These are phyloP conservation scores for Blennius ocellaris DNA, from an alignment of 2,113 vertebrate genomes.

Conservation along the genomic window DNA sequence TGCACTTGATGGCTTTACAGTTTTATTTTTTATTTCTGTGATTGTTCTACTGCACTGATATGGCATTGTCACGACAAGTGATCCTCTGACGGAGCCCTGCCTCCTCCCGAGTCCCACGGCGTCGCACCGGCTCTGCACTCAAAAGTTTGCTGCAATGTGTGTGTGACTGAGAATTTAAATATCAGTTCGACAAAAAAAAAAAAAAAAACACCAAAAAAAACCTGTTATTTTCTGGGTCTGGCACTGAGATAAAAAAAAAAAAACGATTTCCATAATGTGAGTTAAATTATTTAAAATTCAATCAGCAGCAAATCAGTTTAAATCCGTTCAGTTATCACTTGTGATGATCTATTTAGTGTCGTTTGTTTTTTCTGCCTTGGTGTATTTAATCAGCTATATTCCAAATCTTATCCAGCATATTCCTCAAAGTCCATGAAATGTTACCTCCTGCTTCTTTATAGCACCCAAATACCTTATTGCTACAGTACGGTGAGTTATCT, in stretches of 20 bases:
- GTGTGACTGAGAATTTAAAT: constrained; percentile 58
- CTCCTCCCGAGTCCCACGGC: constrained; percentile 47
- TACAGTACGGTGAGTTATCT: constrained; percentile 77
- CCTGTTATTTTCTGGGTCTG: constrained; percentile 52
- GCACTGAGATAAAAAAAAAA: constrained; percentile 41
- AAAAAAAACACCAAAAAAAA: constrained; percentile 4
- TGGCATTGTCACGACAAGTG: constrained; percentile 40
- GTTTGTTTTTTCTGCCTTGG: constrained; percentile 80
- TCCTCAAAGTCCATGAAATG: constrained; percentile 80
- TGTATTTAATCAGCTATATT: constrained; percentile 85
- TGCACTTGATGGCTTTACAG: constrained; percentile 63
- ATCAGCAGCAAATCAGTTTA: constrained; percentile 49
- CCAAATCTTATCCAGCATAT: constrained; percentile 83
- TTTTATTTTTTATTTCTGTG: constrained; percentile 51
- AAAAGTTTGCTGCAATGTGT: constrained; percentile 72
- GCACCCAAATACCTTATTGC: constrained; percentile 82
- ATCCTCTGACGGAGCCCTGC: constrained; percentile 67
- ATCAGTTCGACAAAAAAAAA: constrained; percentile 38
- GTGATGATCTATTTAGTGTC: constrained; percentile 79
- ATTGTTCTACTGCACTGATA: constrained; percentile 81
- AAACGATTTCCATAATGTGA: constrained; percentile 44
- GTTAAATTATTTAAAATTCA: constrained; percentile 60
- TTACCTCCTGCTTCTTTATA: constrained; percentile 83
- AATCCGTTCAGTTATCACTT: constrained; percentile 71
- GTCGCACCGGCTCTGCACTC: constrained; percentile 60